Base-by-base conservation (phyloP, 2,797 vertebrate genomes). In the Odontamblyopus lacepedii region DNA sequence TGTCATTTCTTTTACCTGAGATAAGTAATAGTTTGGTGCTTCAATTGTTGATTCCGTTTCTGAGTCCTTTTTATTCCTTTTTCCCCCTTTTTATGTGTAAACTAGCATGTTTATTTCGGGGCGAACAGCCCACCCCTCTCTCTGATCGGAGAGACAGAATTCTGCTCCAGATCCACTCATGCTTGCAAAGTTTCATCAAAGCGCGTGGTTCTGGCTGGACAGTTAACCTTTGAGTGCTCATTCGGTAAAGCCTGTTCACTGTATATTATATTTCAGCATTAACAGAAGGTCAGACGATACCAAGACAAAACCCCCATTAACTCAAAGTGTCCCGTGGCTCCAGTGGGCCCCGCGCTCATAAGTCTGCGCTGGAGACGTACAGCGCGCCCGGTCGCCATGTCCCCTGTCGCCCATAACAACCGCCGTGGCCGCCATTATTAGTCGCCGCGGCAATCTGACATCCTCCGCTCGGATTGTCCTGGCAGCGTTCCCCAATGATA, bases 231-330 rank as follows among this genome's bases (percentile, higher is more conserved):
- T 2, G 0, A 11, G 18, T 38, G 60, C 18, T n/a, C 60, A n/a
- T 62, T 11, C 4, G n/a, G 30, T 38, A 35, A 6, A 15, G 9
- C 3, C 62, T 15, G 9, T 0, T 41, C 35, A 6, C 35, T 26
- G 62, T 41, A n/a, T 23, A 68, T 79, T 83, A 77, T 78, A 48
- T 62, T 59, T 55, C 53, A 63, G 72, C 73, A 70, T 66, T 66
- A 76, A 70, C 69, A 77, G 75, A 88, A 84, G 85, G 83, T 86
- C 86, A 85, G 70, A 80, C 70, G 63, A 60, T 38, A 65, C 72
- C 63, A 71, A 55, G 77, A 82, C 70, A 79, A 84, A 72, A 83
- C 80, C 81, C 55, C 72, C 64, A 84, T 91, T 84, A 83, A 65
- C 16, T 62, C 50, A 35, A 69, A 64, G 79, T 69, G 48, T 71